Conservation (phyloP, 1,140 invertebrate species). For the Meloidogyne exigua region DNA sequence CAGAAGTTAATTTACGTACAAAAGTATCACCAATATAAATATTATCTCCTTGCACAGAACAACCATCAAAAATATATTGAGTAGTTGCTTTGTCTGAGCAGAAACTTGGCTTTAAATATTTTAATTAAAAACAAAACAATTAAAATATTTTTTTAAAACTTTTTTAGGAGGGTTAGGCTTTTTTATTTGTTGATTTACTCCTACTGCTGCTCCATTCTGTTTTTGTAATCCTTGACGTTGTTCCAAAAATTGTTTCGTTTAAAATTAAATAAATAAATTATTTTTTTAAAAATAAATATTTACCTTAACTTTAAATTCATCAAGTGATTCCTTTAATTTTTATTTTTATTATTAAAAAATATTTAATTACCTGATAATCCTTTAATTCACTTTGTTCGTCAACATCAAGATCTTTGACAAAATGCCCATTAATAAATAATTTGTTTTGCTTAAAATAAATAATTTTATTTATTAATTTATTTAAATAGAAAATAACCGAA, state of each 20-base stretch:
- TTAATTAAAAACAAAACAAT: neutral
- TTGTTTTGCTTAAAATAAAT: constrained; percentile 18
- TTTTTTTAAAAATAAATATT: neutral
- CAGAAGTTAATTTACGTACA: constrained; percentile 49
- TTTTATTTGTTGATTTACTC: constrained; percentile 18
- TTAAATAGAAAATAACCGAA: constrained; percentile 42
- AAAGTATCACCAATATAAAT: constrained; percentile 55
- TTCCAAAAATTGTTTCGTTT: constrained; percentile 12
- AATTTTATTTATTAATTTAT: constrained; percentile 8
- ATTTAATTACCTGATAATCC: constrained; percentile 23
- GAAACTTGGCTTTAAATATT: constrained; percentile 30
- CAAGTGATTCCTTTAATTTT: constrained; percentile 29
- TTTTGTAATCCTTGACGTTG: neutral
- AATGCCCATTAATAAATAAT: constrained; percentile 35
- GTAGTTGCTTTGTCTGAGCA: constrained; percentile 58
- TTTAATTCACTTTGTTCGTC: constrained; percentile 36
- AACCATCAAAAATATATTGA: constrained; percentile 58
- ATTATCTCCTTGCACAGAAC: constrained; percentile 55
- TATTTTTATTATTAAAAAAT: constrained; percentile 11
- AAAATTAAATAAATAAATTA: neutral
- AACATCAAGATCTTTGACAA: constrained; percentile 34
- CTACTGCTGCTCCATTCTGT: constrained; percentile 2
- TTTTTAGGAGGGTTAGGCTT: constrained; percentile 41
- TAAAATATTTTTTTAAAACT: neutral
- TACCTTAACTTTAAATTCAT: constrained; percentile 35